A percentile compares a stretch with the other conserved stretches of the same genome.
phyloP scores from a whole-genome alignment of 2,797 vertebrate genomes.

The Melanogrammus aeglefinus region DNA sequence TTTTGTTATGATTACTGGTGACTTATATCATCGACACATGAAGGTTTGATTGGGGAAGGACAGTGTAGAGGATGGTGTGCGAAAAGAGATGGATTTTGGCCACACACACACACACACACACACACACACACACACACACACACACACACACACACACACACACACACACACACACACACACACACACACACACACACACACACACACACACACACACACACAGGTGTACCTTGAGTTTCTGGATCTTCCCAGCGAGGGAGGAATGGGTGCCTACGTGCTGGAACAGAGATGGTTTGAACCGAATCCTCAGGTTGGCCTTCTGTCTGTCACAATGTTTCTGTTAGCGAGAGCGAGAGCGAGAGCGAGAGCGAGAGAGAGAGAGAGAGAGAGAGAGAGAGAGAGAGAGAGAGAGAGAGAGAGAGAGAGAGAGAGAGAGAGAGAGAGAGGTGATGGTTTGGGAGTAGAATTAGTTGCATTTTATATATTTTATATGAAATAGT shows the following conservation, averaged over 20 bases:
- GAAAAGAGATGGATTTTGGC: too few relatives aligned
- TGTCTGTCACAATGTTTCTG: slow-evolving; percentile 98
- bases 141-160: too few relatives aligned
- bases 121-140: neutral
- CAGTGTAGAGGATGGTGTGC: too few relatives aligned
- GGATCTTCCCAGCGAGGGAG: slow-evolving; percentile 95
- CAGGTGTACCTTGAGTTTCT: slow-evolving; percentile 88
- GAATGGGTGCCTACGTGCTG: slow-evolving; percentile 97
- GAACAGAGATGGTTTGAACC: slow-evolving; percentile 96
- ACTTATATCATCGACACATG: too few relatives aligned
- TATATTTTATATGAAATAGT: neutral
- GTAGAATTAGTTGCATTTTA: neutral
- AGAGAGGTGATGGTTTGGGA: neutral
- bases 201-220: neutral
- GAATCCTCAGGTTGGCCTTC: slow-evolving; percentile 95
- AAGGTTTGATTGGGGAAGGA: too few relatives aligned
- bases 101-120: neutral
- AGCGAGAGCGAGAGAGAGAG: slow-evolving; percentile 2
- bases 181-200: too few relatives aligned
- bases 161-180: too few relatives aligned
- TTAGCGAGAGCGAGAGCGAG: neutral
- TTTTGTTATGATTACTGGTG: too few relatives aligned
- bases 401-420: neutral
- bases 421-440: slow-evolving; percentile 2
- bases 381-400: slow-evolving; percentile 2